These are phyloP conservation scores for Pseudomugil tenellus DNA, from an alignment of 2,797 vertebrate species.

Conservation along the genomic window DNA sequence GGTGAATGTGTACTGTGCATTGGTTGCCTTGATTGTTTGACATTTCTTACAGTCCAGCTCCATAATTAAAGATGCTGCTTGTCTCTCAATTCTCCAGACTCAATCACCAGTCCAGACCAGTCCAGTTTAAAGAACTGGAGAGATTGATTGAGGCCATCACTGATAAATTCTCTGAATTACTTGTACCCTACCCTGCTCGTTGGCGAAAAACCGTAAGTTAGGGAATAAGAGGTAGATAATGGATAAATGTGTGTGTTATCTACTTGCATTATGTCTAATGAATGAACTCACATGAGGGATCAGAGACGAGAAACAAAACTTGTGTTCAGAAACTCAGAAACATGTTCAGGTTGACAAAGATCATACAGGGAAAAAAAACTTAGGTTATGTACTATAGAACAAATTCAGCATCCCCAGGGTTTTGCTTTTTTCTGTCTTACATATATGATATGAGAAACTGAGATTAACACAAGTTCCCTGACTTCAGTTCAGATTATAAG, in stretches of 20 bases:
- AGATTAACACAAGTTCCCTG: neutral
- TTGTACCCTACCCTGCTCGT: conserved; percentile 52
- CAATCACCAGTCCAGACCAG: conserved; percentile 88
- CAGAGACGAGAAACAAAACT: neutral
- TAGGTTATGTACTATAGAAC: neutral
- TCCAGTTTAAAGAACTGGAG: conserved; percentile 86
- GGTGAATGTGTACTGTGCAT: neutral
- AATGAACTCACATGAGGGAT: neutral
- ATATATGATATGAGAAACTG: neutral
- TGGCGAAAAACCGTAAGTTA: conserved; percentile 65
- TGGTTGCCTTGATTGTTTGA: neutral
- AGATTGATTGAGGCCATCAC: conserved; percentile 84
- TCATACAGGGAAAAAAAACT: neutral
- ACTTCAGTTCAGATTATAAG: too few relatives aligned
- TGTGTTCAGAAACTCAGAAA: neutral
- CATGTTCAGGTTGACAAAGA: neutral
- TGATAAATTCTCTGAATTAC: conserved; percentile 82
- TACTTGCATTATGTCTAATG: neutral
- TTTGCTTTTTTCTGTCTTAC: neutral
- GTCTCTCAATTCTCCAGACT: conserved; percentile 76
- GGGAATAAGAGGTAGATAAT: too few relatives aligned
- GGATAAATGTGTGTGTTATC: too few relatives aligned
- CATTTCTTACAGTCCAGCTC: neutral
- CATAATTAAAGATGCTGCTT: neutral
- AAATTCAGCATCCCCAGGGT: neutral